Evolutionary conservation across 1,140 invertebrate genomes (phyloP).

Genomic region (Oppia nitens): DNA sequence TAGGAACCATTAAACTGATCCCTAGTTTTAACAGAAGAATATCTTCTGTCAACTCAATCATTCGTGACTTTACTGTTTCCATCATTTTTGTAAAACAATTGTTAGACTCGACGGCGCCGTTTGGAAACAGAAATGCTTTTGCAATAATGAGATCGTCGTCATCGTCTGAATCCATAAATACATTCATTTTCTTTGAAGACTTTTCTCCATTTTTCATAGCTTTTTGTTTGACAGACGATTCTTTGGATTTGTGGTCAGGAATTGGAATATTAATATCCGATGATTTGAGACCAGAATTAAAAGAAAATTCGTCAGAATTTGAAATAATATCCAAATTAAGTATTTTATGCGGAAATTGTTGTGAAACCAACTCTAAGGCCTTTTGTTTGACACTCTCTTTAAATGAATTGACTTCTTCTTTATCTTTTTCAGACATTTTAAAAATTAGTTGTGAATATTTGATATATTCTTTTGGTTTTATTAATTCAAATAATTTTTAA

Average conservation of each 20-base stretch:
- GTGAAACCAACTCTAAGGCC: background rate
- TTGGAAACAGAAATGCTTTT: slow-evolving; percentile 7
- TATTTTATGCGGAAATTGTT: background rate
- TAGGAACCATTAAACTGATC: slow-evolving; percentile 8
- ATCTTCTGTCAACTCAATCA: slow-evolving; percentile 10
- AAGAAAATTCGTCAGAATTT: background rate
- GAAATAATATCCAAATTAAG: background rate
- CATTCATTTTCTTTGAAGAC: background rate
- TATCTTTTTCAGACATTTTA: slow-evolving; percentile 1
- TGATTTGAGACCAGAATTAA: background rate
- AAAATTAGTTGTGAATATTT: background rate
- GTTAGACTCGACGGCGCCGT: slow-evolving; percentile 10
- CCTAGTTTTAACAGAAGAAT: slow-evolving; percentile 6
- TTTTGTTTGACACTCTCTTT: background rate
- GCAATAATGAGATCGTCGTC: background rate
- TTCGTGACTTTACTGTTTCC: slow-evolving; percentile 6
- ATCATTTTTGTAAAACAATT: slow-evolving; percentile 4
- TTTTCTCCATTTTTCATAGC: background rate
- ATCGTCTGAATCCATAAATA: no score
- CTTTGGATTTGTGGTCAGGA: background rate
- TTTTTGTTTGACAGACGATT: background rate
- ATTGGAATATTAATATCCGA: background rate
- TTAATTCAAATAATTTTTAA: no score
- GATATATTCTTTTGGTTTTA: background rate
- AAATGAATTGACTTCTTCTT: background rate